Evolutionary conservation across 2,113 vertebrate species (phyloP).

Genomic region (Lampris incognitus): DNA sequence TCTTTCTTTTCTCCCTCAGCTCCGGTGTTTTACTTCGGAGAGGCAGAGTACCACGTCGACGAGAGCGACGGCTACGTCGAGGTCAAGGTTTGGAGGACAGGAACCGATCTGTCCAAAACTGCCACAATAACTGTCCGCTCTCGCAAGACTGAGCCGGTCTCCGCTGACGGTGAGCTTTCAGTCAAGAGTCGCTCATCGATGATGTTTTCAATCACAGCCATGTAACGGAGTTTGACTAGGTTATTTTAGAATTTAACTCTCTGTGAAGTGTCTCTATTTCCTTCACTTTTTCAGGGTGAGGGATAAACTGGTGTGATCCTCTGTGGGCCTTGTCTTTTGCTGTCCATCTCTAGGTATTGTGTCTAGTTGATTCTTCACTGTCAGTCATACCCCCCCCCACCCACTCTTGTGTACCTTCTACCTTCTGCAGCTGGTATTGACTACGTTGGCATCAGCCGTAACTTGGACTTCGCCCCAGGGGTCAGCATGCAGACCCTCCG

Average conservation of each 20-base stretch:
- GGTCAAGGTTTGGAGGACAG: slow-evolving; percentile 89
- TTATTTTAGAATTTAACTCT: too few relatives aligned
- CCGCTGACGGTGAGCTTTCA: slow-evolving; percentile 87
- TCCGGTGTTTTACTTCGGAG: slow-evolving; percentile 91
- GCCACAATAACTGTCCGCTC: slow-evolving; percentile 90
- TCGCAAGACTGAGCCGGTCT: slow-evolving; percentile 86
- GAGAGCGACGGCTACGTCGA: slow-evolving; percentile 89
- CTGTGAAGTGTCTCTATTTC: too few relatives aligned
- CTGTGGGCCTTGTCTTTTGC: too few relatives aligned
- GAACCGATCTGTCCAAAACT: slow-evolving; percentile 89
- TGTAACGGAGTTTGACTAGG: too few relatives aligned
- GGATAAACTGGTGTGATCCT: too few relatives aligned
- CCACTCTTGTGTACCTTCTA: not conserved
- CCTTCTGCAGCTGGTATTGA: slow-evolving; percentile 87
- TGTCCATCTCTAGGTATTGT: not conserved
- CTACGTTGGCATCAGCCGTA: slow-evolving; percentile 94
- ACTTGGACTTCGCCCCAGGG: slow-evolving; percentile 92
- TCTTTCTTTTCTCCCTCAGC: slow-evolving; percentile 76
- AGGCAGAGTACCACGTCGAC: slow-evolving; percentile 85
- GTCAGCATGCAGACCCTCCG: slow-evolving; percentile 89
- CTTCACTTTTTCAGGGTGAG: too few relatives aligned
- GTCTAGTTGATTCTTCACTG: not conserved
- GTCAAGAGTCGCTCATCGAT: too few relatives aligned
- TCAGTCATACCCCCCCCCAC: not conserved
- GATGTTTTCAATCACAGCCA: too few relatives aligned